Percentiles rank a stretch among this genome's conserved stretches.
phyloP scores from a whole-genome alignment of 2,888 invertebrate species.

The Temnothorax ravouxi region DNA sequence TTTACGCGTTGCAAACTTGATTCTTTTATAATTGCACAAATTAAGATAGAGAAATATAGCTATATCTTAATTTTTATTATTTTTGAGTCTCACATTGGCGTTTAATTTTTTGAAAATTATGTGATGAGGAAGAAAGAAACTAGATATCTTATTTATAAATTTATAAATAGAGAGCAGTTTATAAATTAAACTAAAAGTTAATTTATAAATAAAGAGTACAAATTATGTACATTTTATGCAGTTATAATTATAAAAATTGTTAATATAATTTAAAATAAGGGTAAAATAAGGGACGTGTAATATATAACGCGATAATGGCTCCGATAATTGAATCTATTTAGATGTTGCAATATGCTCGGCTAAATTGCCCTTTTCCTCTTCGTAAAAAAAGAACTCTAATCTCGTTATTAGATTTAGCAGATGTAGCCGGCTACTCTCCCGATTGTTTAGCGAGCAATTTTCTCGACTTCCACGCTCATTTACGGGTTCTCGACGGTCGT shows the following conservation, averaged over 20 bases:
- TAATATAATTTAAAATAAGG: background rate
- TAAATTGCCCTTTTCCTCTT: background rate
- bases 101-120: background rate
- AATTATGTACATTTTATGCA: background rate
- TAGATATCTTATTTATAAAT: background rate
- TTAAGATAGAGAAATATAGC: background rate
- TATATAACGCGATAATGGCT: background rate
- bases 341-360: background rate
- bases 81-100: background rate
- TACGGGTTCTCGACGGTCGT: background rate
- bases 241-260: background rate
- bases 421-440: background rate
- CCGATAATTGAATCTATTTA: background rate
- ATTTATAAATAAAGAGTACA: background rate
- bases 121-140: background rate
- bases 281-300: background rate
- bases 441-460: conserved; percentile 43
- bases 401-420: background rate
- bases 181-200: background rate
- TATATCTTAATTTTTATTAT: background rate
- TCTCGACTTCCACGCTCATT: conserved; percentile 28
- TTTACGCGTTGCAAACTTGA: background rate
- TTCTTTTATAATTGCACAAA: background rate
- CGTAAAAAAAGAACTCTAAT: conserved; percentile 7
- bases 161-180: background rate